Evolutionary conservation across 2,888 invertebrate genomes (phyloP).

Genomic region (Drosophila siamana): DNA sequence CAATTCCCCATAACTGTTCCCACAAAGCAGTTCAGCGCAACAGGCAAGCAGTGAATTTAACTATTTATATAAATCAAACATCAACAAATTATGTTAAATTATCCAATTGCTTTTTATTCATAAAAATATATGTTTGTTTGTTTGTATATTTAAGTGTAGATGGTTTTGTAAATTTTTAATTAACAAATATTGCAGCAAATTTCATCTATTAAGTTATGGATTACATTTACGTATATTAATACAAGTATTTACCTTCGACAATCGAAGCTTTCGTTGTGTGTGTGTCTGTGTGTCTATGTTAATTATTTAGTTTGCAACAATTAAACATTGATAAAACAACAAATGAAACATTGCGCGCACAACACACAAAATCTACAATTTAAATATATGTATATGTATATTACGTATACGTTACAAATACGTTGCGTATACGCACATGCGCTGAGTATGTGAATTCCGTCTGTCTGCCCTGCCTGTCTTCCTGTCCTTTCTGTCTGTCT

Average conservation of each 20-base stretch:
- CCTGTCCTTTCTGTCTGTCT: no score
- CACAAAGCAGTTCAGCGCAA: background rate
- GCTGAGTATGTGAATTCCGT: constrained; percentile 63
- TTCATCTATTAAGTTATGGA: constrained; percentile 73
- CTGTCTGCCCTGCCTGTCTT: no score
- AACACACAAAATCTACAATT: constrained; percentile 18
- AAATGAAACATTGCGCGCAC: constrained; percentile 32
- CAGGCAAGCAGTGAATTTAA: background rate
- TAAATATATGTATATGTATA: constrained; percentile 14
- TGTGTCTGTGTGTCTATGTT: no score
- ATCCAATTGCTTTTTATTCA: constrained; percentile 52
- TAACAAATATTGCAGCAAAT: constrained; percentile 81
- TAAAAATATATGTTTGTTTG: constrained; percentile 73
- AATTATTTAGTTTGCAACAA: constrained; percentile 53
- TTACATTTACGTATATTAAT: constrained; percentile 62
- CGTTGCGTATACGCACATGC: constrained; percentile 48
- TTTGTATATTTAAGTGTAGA: constrained; percentile 57
- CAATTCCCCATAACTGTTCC: no score
- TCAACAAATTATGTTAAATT: constrained; percentile 14
- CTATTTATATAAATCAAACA: background rate
- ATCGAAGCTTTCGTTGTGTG: constrained; percentile 57
- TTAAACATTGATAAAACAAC: constrained; percentile 34
- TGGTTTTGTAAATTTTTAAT: constrained; percentile 64
- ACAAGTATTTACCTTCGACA: constrained; percentile 54
- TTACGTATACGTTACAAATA: constrained; percentile 35